phyloP scores from a whole-genome alignment of 1,140 invertebrate genomes.

The Drosophila pseudoananassae region DNA sequence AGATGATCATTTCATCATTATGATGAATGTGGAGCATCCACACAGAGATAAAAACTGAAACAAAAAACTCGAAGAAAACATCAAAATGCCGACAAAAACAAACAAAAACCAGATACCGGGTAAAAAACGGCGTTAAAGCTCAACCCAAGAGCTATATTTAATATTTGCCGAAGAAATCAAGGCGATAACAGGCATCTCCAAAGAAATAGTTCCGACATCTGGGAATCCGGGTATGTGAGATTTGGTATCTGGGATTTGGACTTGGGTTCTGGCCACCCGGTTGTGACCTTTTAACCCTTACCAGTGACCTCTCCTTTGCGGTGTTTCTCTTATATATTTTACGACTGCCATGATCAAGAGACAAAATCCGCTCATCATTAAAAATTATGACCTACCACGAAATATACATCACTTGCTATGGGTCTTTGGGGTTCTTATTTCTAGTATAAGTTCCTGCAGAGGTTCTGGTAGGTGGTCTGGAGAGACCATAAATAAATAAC shows the following conservation, averaged over 20 bases:
- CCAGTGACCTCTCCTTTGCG: slow-evolving; percentile 27
- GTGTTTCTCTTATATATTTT: slow-evolving; percentile 16
- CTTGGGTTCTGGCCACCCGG: slow-evolving; percentile 9
- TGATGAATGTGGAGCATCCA: slow-evolving; percentile 64
- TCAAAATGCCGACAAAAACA: slow-evolving; percentile 72
- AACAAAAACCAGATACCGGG: slow-evolving; percentile 28
- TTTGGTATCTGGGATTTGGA: too few relatives aligned
- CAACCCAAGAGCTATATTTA: slow-evolving; percentile 50
- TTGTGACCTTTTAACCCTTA: slow-evolving; percentile 6
- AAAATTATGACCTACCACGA: slow-evolving; percentile 50
- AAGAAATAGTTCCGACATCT: slow-evolving; percentile 32
- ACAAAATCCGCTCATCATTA: slow-evolving; percentile 59
- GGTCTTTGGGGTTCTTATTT: neutral
- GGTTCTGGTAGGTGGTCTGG: slow-evolving; percentile 5
- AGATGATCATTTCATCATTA: slow-evolving; percentile 41
- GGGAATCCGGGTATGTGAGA: slow-evolving; percentile 1
- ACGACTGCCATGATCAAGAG: slow-evolving; percentile 53
- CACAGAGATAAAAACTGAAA: slow-evolving; percentile 27
- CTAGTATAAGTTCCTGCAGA: neutral
- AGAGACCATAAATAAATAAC: neutral
- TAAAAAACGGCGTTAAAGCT: slow-evolving; percentile 54
- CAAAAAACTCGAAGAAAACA: slow-evolving; percentile 48
- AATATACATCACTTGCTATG: slow-evolving; percentile 23
- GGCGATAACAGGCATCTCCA: slow-evolving; percentile 51
- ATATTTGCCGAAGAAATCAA: slow-evolving; percentile 61